Base-by-base conservation (phyloP, 2,797 vertebrate species). In the Thaleichthys pacificus region DNA sequence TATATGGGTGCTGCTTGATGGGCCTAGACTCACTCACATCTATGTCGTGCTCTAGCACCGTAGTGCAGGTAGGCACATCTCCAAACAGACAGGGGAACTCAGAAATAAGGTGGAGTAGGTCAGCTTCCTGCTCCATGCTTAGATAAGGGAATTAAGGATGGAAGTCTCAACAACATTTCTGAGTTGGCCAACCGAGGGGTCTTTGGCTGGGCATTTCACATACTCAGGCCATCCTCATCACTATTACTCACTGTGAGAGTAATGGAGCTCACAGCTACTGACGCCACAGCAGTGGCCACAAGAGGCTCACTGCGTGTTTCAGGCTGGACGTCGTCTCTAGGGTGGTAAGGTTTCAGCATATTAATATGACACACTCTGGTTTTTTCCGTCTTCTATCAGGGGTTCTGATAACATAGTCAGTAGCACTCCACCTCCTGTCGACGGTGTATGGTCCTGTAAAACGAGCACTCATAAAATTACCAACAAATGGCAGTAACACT, bases 371-470 rank as follows among this genome's bases (percentile, higher is more conserved):
- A 68, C 0, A 71, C 21, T 4, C 58, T 3, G 2, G 8, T 0
- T 51, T 64, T 14, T 71, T 32, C 0, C 26, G 6, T 54, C 12
- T 60, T 0, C 60, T 8, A 4, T 78, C 72, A 12, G 51, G 77
- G 0, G 68, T 78, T 14, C 8, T 2, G 22, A 79, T 68, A 1
- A 72, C 56, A 60, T 72, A 75, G 19, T 75, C 61, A 1, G 58
- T 65, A 0, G 64, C 69, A 64, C 4, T 58, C 5, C 56, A 6
- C 12, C 28, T 71, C 3, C 1, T 56, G 21, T 14, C 19, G 1
- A 70, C 21, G 0, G 21, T 22, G 68, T 70, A 76, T 0, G 62
- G 30, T 15, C 66, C 42, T 0, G 28, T 68, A 12, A 72, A 72
- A 3, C 61, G 12, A 15, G 61, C 60, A 22, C 17, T 32, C 30